phyloP scores from a whole-genome alignment of 2,888 invertebrate species.

The Chymomyza amoena region DNA sequence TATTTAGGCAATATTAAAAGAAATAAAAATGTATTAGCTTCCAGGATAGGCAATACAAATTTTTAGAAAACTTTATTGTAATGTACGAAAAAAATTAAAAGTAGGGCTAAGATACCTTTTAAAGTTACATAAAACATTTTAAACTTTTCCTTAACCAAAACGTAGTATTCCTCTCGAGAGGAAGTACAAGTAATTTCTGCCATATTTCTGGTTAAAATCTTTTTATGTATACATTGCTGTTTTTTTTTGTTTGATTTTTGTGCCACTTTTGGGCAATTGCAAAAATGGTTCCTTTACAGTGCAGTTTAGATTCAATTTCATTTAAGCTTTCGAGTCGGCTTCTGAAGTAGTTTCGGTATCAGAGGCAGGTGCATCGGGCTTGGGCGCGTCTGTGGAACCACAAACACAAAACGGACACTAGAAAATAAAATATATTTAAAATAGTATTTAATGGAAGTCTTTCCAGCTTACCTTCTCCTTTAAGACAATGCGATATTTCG shows the following conservation, averaged over 20 bases:
- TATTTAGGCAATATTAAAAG: no score
- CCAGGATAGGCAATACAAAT: no score
- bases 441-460: not conserved
- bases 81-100: no score
- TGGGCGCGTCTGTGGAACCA: slow-evolving; percentile 76
- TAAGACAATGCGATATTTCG: slow-evolving; percentile 82
- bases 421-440: not conserved
- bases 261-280: slow-evolving; percentile 36
- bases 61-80: no score
- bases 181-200: not conserved
- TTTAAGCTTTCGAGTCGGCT: slow-evolving; percentile 75
- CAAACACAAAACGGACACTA: slow-evolving; percentile 81
- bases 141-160: no score
- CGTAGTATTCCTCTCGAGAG: no score
- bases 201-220: not conserved
- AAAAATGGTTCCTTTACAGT: not conserved
- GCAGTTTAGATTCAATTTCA: slow-evolving; percentile 26
- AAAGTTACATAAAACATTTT: no score
- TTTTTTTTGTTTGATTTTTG: slow-evolving; percentile 42
- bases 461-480: slow-evolving; percentile 78
- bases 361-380: slow-evolving; percentile 74
- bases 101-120: no score
- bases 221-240: not conserved
- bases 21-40: no score
- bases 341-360: slow-evolving; percentile 75